Evolutionary conservation across 2,888 invertebrate species (phyloP), one percentile per base, ranked within the genome.

Genomic region (Lasioglossum lativentre): DNA sequence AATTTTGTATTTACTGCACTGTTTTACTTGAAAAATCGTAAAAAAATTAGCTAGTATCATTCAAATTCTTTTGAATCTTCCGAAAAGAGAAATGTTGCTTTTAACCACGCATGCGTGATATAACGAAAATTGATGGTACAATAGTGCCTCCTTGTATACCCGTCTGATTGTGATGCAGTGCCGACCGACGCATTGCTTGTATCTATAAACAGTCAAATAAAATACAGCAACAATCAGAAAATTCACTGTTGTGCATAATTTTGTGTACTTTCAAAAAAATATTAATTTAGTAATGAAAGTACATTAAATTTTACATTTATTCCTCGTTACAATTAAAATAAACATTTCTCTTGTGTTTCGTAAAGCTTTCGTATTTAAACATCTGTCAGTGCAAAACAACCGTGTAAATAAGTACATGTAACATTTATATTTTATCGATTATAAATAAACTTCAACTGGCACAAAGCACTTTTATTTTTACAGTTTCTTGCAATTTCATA

Each of bases 381-480:
- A 34, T 34, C 73, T 78, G 19, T 70, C 77, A 71, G 45, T 66
- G 70, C 30, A 80, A 47, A 27, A 78, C 12, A 80, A 76, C 81
- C 81, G 78, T 68, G 86, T 78, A 85, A 86, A 77, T 85, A 85
- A 86, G 74, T 85, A 86, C 71, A 75, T 70, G 70, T 75, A 75
- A 75, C 30, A 72, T 59, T 75, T 75, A 72, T 63, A 71, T 52
- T 72, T 85, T 34, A 14, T 68, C 23, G n/a, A 34, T 75, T 38
- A 52, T 19, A n/a, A 30, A 66, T 74, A 23, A 16, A 72, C 19
- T 66, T 84, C 52, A 27, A 52, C 27, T 45, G 10, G 75, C 84
- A 85, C 75, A 75, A 75, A 16, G 79, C 84, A 84, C 72, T 68
- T 34, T 71, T 83, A 74, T 72, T 78, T 78, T 30, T 74, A 27